phyloP scores from a whole-genome alignment of 2,113 vertebrate genomes.

The Neoarius graeffei region DNA sequence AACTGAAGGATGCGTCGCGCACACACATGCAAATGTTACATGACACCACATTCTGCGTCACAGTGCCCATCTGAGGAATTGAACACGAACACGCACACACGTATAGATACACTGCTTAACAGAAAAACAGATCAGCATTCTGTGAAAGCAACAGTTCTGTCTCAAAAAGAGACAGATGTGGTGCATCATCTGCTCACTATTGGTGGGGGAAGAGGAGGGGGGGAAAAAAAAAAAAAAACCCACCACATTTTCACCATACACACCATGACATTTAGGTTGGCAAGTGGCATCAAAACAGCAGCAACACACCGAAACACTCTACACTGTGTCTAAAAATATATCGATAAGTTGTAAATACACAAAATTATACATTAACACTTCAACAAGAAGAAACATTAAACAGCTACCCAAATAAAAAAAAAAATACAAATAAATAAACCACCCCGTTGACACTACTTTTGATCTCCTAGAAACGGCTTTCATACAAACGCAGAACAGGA shows the following conservation, averaged over 20 bases:
- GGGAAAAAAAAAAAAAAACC: too few relatives aligned
- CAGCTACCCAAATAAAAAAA: background rate
- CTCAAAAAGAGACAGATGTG: constrained; percentile 10
- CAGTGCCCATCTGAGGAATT: background rate
- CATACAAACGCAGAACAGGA: background rate
- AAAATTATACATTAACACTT: background rate
- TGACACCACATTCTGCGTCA: constrained; percentile 56
- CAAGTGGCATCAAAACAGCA: background rate
- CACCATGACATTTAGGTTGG: background rate
- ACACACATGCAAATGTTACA: constrained; percentile 40
- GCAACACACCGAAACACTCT: background rate
- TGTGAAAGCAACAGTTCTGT: constrained; percentile 2
- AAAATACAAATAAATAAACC: background rate
- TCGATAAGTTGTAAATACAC: background rate
- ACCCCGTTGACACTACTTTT: background rate
- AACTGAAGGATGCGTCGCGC: constrained; percentile 42
- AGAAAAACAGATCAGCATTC: background rate
- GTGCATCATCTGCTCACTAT: background rate
- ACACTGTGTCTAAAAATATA: background rate
- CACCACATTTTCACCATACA: background rate
- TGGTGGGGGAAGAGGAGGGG: too few relatives aligned
- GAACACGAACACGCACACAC: too few relatives aligned
- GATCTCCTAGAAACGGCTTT: background rate
- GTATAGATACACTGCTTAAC: background rate
- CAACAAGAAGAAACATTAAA: background rate